Evolutionary conservation across 2,113 vertebrate species (phyloP), one percentile per base, ranked within the genome.

Genomic region (Phyllostomus hastatus): DNA sequence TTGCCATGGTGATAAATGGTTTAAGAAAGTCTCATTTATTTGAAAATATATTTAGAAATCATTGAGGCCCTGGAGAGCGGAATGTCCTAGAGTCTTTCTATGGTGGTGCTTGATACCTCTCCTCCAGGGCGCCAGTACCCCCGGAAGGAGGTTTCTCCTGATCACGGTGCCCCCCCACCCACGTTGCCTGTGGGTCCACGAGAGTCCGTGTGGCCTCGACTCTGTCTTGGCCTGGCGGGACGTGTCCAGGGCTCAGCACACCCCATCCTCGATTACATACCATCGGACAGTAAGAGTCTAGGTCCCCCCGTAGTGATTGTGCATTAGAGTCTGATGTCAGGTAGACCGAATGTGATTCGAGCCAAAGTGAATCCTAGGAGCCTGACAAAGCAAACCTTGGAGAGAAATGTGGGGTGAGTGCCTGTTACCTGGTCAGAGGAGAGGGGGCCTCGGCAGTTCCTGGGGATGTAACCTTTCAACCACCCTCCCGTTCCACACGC

Each of bases 41-140:
- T 97, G 96, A 93, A 97, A 96, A 97, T 97, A 97, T 97, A 97
- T 97, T 97, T 98, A 97, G 97, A 97, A 97, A 97, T 98, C 97
- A 98, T 97, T 98, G 97, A 97, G 73, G 82, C 97, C 96, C 94
- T 86, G 89, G 97, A 97, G 97, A 96, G 92, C 91, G 94, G 97
- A 91, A 93, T 96, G 94, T 96, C 97, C 96, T 95, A 57, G 95
- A 97, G 94, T 97, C 79, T 91, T 70, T 83, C 78, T 69, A 1
- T 7, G 16, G 14, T 57, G 33, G 78, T 88, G n/a, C 78, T 95
- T 92, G 85, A 76, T 95, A 59, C 1, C 14, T 85, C 94, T 88
- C 61, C 90, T 97, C 94, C 28, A n/a, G 95, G 82, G 72, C 16
- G 64, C 92, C 95, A 91, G 75, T 38, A 61, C 73, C 35, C 75